A percentile compares a stretch with the other conserved stretches of the same genome.
Evolutionary conservation across 2,888 invertebrate species (phyloP).

Genomic region (Apamea monoglypha): DNA sequence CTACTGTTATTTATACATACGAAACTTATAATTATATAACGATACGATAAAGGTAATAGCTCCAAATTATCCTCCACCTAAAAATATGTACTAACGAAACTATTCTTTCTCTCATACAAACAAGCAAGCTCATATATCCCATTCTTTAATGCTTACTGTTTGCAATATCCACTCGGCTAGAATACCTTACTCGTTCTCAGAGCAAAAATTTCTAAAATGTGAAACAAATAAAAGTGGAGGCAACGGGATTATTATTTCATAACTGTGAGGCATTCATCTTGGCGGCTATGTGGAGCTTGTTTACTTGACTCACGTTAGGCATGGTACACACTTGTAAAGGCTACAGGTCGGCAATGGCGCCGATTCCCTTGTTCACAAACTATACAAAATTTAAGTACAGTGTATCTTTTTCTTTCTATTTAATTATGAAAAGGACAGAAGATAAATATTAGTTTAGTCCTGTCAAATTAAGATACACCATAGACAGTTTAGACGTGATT

Average conservation of each 20-base stretch:
- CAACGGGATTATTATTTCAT: constrained; percentile 53
- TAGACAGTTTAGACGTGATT: too few species aligned
- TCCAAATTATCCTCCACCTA: neutral
- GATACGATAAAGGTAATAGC: neutral
- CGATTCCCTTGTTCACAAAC: too few species aligned
- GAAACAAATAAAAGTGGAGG: constrained; percentile 48
- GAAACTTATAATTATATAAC: too few species aligned
- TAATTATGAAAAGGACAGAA: too few species aligned
- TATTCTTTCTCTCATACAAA: neutral
- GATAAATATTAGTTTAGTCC: too few species aligned
- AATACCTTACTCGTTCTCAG: constrained; percentile 17
- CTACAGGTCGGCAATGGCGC: neutral
- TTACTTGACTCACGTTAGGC: constrained; percentile 15
- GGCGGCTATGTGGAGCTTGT: constrained; percentile 20
- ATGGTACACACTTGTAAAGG: neutral
- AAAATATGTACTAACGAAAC: neutral
- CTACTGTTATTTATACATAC: neutral
- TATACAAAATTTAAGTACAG: too few species aligned
- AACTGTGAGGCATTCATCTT: constrained; percentile 42
- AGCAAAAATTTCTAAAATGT: constrained; percentile 40
- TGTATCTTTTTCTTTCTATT: too few species aligned
- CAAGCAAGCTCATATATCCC: neutral
- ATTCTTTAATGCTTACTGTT: constrained; percentile 39
- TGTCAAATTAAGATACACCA: too few species aligned
- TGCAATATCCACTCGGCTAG: constrained; percentile 31